These are phyloP conservation scores for Craniophora ligustri DNA, from an alignment of 2,888 invertebrate genomes.

Conservation along the genomic window DNA sequence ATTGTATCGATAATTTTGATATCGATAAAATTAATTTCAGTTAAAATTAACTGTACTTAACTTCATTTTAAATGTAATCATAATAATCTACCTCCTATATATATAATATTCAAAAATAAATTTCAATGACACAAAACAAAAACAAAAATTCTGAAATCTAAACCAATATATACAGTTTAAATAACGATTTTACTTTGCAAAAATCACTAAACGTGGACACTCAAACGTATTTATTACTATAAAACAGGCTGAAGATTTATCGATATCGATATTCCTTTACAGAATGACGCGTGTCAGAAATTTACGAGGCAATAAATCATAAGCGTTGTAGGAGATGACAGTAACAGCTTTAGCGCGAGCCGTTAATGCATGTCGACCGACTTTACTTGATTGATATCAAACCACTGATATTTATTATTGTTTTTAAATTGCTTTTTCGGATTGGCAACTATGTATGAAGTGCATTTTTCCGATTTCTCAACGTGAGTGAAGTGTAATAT, in stretches of 20 bases:
- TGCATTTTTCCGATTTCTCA: too few relatives aligned
- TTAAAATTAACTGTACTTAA: background rate
- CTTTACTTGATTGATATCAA: conserved; percentile 70
- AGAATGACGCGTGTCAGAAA: conserved; percentile 69
- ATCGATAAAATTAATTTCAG: background rate
- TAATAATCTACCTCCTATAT: too few relatives aligned
- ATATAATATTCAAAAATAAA: too few relatives aligned
- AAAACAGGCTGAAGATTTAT: conserved; percentile 22
- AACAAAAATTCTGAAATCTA: too few relatives aligned
- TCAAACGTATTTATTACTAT: conserved; percentile 16
- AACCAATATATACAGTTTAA: background rate
- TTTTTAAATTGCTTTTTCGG: conserved; percentile 27
- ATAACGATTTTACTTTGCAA: background rate
- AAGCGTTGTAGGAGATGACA: conserved; percentile 72
- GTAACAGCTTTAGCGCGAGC: conserved; percentile 69
- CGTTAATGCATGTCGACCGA: conserved; percentile 72
- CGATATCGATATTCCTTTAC: conserved; percentile 55
- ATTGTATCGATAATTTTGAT: conserved; percentile 37
- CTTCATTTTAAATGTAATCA: too few relatives aligned
- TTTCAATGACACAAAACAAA: too few relatives aligned
- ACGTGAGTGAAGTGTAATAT: too few relatives aligned
- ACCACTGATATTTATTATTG: conserved; percentile 60
- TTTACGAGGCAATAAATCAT: conserved; percentile 79
- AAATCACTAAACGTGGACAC: background rate
- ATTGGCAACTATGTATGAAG: conserved; percentile 5